Base-by-base conservation (phyloP, 2,797 vertebrate genomes). In the Buceros bicornis region DNA sequence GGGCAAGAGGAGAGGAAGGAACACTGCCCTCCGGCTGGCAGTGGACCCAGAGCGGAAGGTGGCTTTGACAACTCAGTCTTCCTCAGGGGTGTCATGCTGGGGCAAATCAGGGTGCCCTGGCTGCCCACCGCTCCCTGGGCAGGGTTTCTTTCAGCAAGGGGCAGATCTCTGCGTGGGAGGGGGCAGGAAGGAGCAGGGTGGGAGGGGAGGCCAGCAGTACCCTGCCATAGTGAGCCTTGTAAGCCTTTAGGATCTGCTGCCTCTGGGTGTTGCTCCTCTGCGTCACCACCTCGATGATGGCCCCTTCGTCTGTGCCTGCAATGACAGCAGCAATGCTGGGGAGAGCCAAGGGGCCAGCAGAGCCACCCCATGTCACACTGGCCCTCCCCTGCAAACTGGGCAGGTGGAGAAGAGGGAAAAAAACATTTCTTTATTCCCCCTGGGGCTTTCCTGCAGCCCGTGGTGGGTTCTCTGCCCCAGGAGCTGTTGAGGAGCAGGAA, bases 161-260 rank as follows among this genome's bases (percentile, higher is more conserved):
- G 2, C 24, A 37, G 37, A n/a, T 43, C 40, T 50, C 31, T 0
- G 1, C 0, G 3, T 28, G 42, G 70, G 58, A 66, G 10, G 10
- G 89, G 8, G 54, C 18, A 87, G 54, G 24, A 54, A 24, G 47
- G 61, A 45, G 24, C 13, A n/a, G 40, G 12, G 14, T n/a, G 28
- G 26, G 29, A 64, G 11, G 5, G 28, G 24, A 18, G 20, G 3
- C 8, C 5, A 3, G 24, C 51, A 19, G 43, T 97, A 99, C 99
- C 98, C 99, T 97, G 95, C 99, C 99, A 13, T 99, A 98, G 92
- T 99, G 98, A 60, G 99, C 99, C 97, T 99, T 99, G 98, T 99
- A 99, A 72, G 98, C 96, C 95, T 99, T 98, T 42, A 98, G 97
- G 97, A 99, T 99, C 97, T 99, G 98, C 89, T 99, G 99, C 83